Base-by-base conservation (phyloP, 2,888 invertebrate genomes). In the Pristionchus fissidentatus region DNA sequence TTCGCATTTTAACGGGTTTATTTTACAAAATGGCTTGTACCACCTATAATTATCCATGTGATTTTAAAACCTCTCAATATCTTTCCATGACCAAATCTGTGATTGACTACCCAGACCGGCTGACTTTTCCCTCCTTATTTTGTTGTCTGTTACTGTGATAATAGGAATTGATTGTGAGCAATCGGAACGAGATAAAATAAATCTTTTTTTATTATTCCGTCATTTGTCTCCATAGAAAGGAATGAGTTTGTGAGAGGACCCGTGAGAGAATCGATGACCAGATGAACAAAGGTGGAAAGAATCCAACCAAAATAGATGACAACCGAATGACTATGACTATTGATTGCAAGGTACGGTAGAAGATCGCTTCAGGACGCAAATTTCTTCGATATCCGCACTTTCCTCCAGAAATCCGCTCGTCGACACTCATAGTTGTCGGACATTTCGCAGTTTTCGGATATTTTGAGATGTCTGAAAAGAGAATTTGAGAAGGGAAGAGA, bases 371-470 rank as follows among this genome's bases (percentile, higher is more conserved):
- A 49, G 29, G 46, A 77, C 3, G 46, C 49, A 49, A 46, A 84
- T 75, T 87, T 87, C 1, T 86, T 49, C 35, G 83, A 83, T 43
- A 87, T 86, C 15, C 55, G 66, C 35, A 88, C 84, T 49, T 87
- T 86, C 70, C 84, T 88, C 89, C 89, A 89, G 85, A 89, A 89
- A 15, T 87, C 86, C 22, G 86, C 87, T 32, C 89, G 49, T 22
- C 84, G 83, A n/a, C 87, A 85, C 38, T 89, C 87, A 60, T 87
- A 88, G 15, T 85, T 84, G 0, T 85, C 84, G 29, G 84, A 80
- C 89, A 89, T 89, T 52, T 84, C 86, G 75, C 89, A 89, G 41
- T 88, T 89, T 15, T 89, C 85, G 43, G 84, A 84, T 38, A 89
- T 89, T 5, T 82, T 83, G 32, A 89, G 78, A 80, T 83, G 85